Evolutionary conservation across 2,888 invertebrate genomes (phyloP).

Genomic region (Drosophila leonis): DNA sequence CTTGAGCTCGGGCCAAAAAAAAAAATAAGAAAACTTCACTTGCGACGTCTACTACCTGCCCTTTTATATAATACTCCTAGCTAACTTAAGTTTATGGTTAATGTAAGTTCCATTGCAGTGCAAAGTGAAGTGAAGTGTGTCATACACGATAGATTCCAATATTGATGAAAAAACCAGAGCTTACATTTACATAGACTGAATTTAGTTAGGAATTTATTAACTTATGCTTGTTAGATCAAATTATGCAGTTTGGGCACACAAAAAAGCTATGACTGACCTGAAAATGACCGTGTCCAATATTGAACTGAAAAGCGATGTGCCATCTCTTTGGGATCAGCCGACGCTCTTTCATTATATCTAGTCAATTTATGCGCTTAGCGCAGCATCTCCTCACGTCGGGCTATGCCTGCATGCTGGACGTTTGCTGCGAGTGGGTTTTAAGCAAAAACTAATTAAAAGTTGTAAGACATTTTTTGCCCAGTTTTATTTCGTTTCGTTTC

Average conservation of each 20-base stretch:
- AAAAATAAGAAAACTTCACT: neutral
- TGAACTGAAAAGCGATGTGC: neutral
- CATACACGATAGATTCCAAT: neutral
- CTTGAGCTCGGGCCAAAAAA: neutral
- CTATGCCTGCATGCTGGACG: conserved; percentile 15
- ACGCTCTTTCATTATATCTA: conserved; percentile 12
- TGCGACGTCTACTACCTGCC: neutral
- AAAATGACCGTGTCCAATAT: neutral
- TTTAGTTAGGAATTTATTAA: neutral
- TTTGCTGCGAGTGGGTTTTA: conserved; percentile 71
- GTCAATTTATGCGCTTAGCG: conserved; percentile 35
- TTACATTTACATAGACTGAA: neutral
- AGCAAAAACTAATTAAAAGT: conserved; percentile 86
- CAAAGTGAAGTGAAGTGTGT: neutral
- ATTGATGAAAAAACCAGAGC: neutral
- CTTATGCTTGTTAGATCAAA: neutral
- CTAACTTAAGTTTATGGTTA: neutral
- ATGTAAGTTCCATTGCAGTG: neutral
- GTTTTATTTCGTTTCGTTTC: conserved; percentile 30
- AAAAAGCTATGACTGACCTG: neutral
- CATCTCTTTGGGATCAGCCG: conserved; percentile 1
- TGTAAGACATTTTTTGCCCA: conserved; percentile 83
- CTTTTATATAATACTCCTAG: neutral
- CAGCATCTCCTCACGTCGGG: neutral
- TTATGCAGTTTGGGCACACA: too few species aligned